Evolutionary conservation across 2,888 invertebrate genomes (phyloP), one percentile per base, ranked within the genome.

Genomic region (Poecilus cupreus): DNA sequence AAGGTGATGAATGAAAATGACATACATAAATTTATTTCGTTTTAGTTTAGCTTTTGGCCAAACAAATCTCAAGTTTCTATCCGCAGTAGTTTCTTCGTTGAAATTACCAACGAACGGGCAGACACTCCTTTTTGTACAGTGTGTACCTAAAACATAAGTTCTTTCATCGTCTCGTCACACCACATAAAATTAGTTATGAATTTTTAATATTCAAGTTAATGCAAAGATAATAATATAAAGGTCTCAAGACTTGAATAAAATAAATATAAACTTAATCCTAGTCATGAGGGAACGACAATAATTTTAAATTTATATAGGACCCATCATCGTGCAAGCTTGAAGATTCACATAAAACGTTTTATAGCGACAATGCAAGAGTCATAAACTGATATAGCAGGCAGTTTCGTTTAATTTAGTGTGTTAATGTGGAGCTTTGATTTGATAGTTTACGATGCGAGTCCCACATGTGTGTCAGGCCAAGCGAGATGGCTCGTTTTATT

Each of bases 381-480:
- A 78, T 78, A 78, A 78, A 78, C 18, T 64, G 37, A 64, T 76
- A 16, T 76, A 54, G 43, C 46, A 46, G 78, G 64, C 64, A 64
- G 57, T 78, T 64, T 43, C 78, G 16, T 78, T 78, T 78, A 78
- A 78, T 78, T 64, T 60, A 57, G 64, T 78, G 64, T 49, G 32
- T 78, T 43, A 57, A 64, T 76, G 37, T 60, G 24, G 37, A 37
- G 46, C 78, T 64, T 49, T 78, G 78, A 78, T 78, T 78, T 64
- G 46, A 78, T 78, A 49, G 37, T 78, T 78, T 78, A 78, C 78
- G 78, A 78, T 37, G 43, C 39, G 68, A 37, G 68, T 68, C 68
- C 68, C 68, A 39, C 68, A 39, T 68, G 11, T 16, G 18, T 54
- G 54, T 18, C 37, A 22, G 11, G 22, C 22, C 54, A 11, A 18